Base-by-base conservation (phyloP, 2,888 invertebrate genomes). In the Selenia dentaria region DNA sequence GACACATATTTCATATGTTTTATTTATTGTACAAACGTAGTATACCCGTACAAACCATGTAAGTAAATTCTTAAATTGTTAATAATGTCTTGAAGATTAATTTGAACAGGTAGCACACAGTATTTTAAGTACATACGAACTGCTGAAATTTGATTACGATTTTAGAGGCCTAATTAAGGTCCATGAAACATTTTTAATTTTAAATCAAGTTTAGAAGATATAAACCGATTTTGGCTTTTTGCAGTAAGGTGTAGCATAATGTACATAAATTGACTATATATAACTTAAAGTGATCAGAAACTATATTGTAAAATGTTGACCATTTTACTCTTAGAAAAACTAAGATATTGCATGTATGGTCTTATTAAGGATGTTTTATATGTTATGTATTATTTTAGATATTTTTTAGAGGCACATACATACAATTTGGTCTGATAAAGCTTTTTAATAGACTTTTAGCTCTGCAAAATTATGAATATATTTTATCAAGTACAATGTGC, bases 401-500 rank as follows among this genome's bases (percentile, higher is more conserved):
- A 55, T 43, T 57, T 61, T 61, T 60, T 55, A 58, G 49, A 46
- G 38, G 53, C 59, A 62, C 57, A 54, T 48, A 59, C 57, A 33
- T 40, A 28, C 22, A 20, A 37, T 26, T 27, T 26, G 29, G 29
- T 47, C 28, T 41, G 10, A 33, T 26, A 20, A 39, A 18, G 14
- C 8, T 9, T 24, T 33, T 31, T 37, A 33, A 9, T 35, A 20
- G 16, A 28, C 28, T 33, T n/a, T 47, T 37, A 28, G 24, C 28
- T 13, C 31, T 22, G 40, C 35, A 20, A 31, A 40, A 36, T 39
- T 43, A 35, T 29, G 39, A 24, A 42, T 45, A 25, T 51, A 34
- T 54, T 75, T 70, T 70, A 62, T 70, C 70, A 87, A 87, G 88
- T 87, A 87, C 87, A 86, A 87, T 80, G 73, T 74, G 70, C 74